These are phyloP conservation scores for Phainopepla nitens DNA, from an alignment of 2,113 vertebrate genomes.

Conservation along the genomic window DNA sequence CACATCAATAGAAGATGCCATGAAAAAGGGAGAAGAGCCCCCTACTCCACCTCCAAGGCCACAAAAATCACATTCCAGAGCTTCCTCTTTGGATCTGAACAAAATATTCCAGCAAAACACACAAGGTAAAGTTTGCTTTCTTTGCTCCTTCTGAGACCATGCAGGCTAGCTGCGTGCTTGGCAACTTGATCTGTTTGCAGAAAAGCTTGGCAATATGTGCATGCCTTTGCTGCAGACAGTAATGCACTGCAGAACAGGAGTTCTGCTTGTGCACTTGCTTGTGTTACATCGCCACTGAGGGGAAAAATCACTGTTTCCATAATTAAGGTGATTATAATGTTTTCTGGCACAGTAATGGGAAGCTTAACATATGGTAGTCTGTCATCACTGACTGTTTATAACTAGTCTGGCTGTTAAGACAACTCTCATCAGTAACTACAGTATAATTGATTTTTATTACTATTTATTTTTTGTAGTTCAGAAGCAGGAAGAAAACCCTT, in stretches of 20 bases:
- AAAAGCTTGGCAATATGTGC: neutral
- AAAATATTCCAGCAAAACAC: conserved; percentile 90
- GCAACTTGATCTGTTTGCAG: neutral
- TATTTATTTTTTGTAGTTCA: conserved; percentile 4
- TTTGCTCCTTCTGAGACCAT: neutral
- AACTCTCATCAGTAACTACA: neutral
- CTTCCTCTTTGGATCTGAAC: conserved; percentile 96
- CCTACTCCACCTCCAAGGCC: conserved; percentile 94
- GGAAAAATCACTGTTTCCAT: neutral
- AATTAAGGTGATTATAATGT: conserved; percentile 18
- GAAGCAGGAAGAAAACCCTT: neutral
- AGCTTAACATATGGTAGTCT: conserved; percentile 3
- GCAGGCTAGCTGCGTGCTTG: neutral
- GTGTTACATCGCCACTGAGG: neutral
- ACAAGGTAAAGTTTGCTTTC: conserved; percentile 73
- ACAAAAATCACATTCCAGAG: conserved; percentile 94
- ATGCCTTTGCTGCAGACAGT: neutral
- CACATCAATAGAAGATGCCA: conserved; percentile 90
- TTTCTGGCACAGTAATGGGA: neutral
- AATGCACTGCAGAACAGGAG: neutral
- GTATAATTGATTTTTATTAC: neutral
- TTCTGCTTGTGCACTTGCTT: neutral
- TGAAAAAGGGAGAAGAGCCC: conserved; percentile 91
- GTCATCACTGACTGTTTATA: conserved; percentile 23
- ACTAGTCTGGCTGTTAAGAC: neutral